Percentiles rank a stretch among this genome's conserved stretches.
These are phyloP conservation scores for Trachemys scripta DNA, from an alignment of 2,113 vertebrate genomes.

Conservation along the genomic window DNA sequence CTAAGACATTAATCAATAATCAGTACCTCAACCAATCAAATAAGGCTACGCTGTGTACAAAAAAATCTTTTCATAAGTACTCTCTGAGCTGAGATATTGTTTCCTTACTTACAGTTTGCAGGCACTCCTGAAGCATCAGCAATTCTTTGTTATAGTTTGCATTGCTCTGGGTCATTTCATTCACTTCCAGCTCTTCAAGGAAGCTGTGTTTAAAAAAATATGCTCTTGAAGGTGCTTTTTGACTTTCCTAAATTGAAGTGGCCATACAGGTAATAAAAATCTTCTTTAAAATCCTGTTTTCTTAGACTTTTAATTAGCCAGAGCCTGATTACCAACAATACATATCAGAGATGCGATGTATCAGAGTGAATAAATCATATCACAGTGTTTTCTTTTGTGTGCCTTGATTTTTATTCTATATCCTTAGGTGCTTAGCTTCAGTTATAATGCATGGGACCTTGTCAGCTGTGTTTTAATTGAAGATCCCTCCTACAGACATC, in stretches of 20 bases:
- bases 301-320: constrained; percentile 38
- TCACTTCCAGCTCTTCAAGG: neutral
- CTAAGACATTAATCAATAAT: neutral
- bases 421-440: constrained; percentile 8
- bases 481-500: neutral
- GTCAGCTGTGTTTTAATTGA: constrained; percentile 37
- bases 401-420: neutral
- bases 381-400: neutral
- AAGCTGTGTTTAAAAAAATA: neutral
- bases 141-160: neutral
- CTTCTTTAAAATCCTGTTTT: constrained; percentile 32
- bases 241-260: constrained; percentile 28
- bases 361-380: constrained; percentile 20
- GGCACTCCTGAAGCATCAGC: neutral
- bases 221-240: constrained; percentile 18
- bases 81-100: neutral
- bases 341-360: neutral
- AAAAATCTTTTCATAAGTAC: neutral
- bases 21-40: neutral
- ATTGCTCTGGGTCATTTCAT: neutral
- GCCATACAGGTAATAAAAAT: constrained; percentile 4
- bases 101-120: constrained; percentile 18
- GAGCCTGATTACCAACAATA: neutral
- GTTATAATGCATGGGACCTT: neutral
- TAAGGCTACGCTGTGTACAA: neutral